These are phyloP conservation scores for Dolichotis patagonum DNA, from an alignment of 2,113 vertebrate genomes.

Conservation along the genomic window DNA sequence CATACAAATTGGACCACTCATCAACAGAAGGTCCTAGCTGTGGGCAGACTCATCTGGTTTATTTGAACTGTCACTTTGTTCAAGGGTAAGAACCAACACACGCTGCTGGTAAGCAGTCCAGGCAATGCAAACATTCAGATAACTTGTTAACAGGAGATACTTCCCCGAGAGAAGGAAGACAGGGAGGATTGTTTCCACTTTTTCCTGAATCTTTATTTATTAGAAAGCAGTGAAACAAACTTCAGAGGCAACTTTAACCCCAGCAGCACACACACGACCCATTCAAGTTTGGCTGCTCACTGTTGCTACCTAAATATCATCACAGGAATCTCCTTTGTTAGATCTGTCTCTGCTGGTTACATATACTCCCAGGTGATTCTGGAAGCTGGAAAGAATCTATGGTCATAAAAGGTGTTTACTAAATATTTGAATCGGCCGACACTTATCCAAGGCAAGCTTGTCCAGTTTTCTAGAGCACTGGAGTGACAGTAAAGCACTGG, in stretches of 20 bases:
- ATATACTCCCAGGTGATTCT: constrained; percentile 63
- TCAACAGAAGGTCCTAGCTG: constrained; percentile 68
- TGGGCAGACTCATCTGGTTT: constrained; percentile 78
- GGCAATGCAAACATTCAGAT: constrained; percentile 86
- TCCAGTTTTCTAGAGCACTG: neutral
- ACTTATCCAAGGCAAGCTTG: neutral
- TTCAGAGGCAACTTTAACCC: constrained; percentile 84
- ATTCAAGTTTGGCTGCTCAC: constrained; percentile 78
- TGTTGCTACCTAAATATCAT: constrained; percentile 80
- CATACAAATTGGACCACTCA: constrained; percentile 7
- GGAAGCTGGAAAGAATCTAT: neutral
- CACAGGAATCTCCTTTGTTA: constrained; percentile 73
- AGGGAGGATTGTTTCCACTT: constrained; percentile 74
- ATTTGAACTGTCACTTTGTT: constrained; percentile 85
- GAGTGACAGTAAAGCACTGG: neutral
- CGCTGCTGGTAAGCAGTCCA: constrained; percentile 62
- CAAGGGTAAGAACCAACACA: constrained; percentile 75
- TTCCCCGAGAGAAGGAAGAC: constrained; percentile 76
- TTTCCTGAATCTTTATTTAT: constrained; percentile 86
- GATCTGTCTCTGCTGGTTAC: constrained; percentile 75
- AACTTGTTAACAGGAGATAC: constrained; percentile 86
- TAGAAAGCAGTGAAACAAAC: constrained; percentile 82
- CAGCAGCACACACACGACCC: constrained; percentile 68
- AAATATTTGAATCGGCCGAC: constrained; percentile 7
- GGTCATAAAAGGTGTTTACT: neutral